Evolutionary conservation across 2,113 vertebrate species (phyloP).

Genomic region (Chaetops frenatus): DNA sequence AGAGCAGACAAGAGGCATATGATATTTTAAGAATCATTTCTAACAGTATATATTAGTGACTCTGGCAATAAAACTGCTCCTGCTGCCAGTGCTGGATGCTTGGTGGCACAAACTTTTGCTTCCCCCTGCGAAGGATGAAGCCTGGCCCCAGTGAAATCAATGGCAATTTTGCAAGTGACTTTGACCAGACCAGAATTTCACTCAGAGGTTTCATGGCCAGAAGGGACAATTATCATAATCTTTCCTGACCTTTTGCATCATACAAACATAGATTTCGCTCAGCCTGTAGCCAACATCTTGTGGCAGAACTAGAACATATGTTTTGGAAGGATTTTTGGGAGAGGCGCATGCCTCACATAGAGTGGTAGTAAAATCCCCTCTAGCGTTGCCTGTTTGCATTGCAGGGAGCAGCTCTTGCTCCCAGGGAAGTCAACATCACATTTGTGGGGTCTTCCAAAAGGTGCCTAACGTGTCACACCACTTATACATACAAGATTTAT

Average conservation of each 20-base stretch:
- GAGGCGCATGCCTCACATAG: background rate
- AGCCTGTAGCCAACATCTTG: background rate
- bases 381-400: background rate
- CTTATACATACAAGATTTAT: background rate
- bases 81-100: background rate
- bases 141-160: background rate
- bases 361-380: conserved; percentile 55
- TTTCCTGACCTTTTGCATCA: background rate
- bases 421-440: background rate
- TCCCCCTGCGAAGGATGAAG: background rate
- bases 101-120: background rate
- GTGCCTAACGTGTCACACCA: background rate
- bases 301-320: background rate
- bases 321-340: background rate
- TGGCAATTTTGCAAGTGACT: background rate
- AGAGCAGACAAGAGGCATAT: background rate
- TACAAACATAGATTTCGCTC: background rate
- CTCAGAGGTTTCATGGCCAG: conserved; percentile 3
- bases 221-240: conserved; percentile 21
- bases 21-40: background rate
- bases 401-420: background rate
- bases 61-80: background rate
- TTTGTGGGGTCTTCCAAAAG: background rate
- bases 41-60: background rate
- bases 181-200: background rate